Evolutionary conservation across 2,113 vertebrate species (phyloP).

Genomic region (Myiozetetes cayanensis): DNA sequence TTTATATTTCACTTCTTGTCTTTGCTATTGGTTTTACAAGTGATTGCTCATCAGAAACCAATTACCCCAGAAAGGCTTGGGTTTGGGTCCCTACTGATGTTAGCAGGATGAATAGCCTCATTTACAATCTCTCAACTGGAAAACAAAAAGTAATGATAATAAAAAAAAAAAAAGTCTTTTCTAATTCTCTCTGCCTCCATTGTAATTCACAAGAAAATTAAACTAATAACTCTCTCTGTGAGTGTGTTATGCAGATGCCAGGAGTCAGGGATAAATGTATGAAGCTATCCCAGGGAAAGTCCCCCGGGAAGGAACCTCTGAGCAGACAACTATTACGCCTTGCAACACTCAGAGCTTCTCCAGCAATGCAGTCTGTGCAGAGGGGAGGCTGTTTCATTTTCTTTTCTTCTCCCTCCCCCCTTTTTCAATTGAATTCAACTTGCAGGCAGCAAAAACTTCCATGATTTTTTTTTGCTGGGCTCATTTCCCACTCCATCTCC

Average conservation of each 20-base stretch:
- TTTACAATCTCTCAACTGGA: conserved; percentile 65
- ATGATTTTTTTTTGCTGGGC: background rate
- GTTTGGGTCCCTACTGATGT: conserved; percentile 50
- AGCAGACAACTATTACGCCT: conserved; percentile 3
- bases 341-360: background rate
- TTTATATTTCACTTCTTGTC: conserved; percentile 45
- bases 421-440: background rate
- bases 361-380: background rate
- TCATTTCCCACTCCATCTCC: conserved; percentile 5
- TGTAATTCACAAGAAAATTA: conserved; percentile 71
- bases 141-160: conserved; percentile 63
- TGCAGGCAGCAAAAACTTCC: background rate
- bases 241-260: conserved; percentile 19
- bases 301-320: background rate
- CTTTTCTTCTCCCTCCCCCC: background rate
- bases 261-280: conserved; percentile 47
- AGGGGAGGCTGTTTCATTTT: background rate
- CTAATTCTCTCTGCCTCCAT: conserved; percentile 43
- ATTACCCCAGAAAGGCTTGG: conserved; percentile 53
- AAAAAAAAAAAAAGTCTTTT: background rate
- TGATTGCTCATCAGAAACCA: conserved; percentile 60
- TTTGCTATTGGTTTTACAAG: conserved; percentile 60
- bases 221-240: conserved; percentile 70
- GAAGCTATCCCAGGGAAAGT: conserved; percentile 19
- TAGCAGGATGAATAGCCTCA: conserved; percentile 63